These are phyloP conservation scores for Rhea pennata DNA, from an alignment of 2,113 vertebrate species.

Conservation along the genomic window DNA sequence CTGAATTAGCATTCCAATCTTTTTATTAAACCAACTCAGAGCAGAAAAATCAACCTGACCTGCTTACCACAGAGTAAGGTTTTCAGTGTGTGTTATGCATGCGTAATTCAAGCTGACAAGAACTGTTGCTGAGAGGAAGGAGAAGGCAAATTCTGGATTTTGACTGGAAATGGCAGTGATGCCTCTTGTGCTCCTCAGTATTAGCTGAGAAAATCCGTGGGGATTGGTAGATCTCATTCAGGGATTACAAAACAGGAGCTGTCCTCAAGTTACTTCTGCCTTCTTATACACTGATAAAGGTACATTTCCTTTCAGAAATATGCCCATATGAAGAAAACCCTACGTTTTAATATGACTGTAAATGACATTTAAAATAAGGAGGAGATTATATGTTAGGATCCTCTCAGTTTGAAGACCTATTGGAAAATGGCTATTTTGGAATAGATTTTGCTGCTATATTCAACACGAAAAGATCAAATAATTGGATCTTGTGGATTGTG, in stretches of 20 bases:
- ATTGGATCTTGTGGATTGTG: neutral
- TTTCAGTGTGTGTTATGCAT: neutral
- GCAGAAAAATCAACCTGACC: conserved; percentile 49
- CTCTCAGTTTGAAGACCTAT: neutral
- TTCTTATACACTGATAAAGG: neutral
- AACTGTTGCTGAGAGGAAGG: neutral
- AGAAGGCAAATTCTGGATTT: neutral
- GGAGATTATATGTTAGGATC: neutral
- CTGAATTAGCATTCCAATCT: conserved; percentile 35
- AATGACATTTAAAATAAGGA: neutral
- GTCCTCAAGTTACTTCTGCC: conserved; percentile 1
- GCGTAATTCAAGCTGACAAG: conserved; percentile 57
- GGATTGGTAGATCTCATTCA: neutral
- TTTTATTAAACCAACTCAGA: conserved; percentile 38
- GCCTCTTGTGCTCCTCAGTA: neutral
- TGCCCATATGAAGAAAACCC: neutral
- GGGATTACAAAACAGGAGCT: neutral
- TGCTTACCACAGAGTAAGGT: neutral
- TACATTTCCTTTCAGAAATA: neutral
- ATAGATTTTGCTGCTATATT: neutral
- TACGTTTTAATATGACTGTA: neutral
- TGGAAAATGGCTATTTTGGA: neutral
- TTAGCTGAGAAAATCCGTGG: neutral
- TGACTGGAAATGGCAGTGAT: conserved; percentile 3
- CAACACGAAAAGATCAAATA: neutral